Evolutionary conservation across 2,797 vertebrate species (phyloP).

Genomic region (Gobio occitaniae): DNA sequence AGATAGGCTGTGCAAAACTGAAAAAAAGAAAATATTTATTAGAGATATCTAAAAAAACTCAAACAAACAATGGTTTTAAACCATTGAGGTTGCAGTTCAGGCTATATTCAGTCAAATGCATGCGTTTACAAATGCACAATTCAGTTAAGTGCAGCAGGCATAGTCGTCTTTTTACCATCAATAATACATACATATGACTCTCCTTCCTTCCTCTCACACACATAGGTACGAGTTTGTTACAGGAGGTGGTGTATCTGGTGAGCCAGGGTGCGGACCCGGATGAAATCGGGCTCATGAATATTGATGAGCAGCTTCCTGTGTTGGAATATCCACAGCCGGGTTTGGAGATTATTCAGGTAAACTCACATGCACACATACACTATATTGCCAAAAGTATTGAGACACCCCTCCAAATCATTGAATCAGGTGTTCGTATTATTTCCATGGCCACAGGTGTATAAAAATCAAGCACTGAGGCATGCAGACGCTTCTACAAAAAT

Average conservation of each 20-base stretch:
- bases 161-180: constrained; percentile 8
- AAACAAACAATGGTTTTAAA: neutral
- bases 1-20: neutral
- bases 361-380: neutral
- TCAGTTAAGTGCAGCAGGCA: neutral
- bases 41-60: neutral
- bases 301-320: constrained; percentile 97
- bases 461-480: too few relatives aligned
- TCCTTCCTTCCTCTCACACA: constrained; percentile 13
- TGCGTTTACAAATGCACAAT: neutral
- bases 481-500: too few relatives aligned
- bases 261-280: constrained; percentile 97
- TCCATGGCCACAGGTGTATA: too few relatives aligned
- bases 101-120: constrained; percentile 9
- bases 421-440: too few relatives aligned
- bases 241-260: constrained; percentile 97
- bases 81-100: neutral
- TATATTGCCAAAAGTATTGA: too few relatives aligned
- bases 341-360: constrained; percentile 96
- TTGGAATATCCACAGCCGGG: constrained; percentile 97
- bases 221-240: constrained; percentile 93
- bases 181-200: constrained; percentile 12
- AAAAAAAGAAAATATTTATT: neutral
- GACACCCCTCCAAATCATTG: too few relatives aligned
- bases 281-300: constrained; percentile 98